These are phyloP conservation scores for Cacajao melanocephalus DNA, from an alignment of 2,797 vertebrate genomes.

Conservation along the genomic window DNA sequence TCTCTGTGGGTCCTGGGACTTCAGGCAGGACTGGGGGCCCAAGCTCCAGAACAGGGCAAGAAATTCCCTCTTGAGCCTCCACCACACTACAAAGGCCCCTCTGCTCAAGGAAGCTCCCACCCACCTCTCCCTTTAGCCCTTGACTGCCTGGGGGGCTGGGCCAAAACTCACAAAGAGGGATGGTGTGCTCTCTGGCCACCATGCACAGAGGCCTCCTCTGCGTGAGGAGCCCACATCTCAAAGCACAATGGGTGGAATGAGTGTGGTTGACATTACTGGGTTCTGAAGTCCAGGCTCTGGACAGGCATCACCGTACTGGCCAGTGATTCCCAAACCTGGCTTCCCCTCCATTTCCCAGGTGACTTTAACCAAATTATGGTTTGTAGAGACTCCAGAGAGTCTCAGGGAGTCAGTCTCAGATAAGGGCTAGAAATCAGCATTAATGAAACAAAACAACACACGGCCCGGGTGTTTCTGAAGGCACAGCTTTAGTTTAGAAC, in stretches of 20 bases:
- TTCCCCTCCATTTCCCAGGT: background rate
- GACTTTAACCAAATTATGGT: background rate
- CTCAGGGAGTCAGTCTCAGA: background rate
- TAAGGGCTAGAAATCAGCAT: background rate
- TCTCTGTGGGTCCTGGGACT: background rate
- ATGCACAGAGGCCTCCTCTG: background rate
- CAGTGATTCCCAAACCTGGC: background rate
- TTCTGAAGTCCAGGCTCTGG: background rate
- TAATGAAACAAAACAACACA: background rate
- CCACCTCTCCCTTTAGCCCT: background rate
- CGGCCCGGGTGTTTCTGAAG: background rate
- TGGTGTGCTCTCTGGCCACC: background rate
- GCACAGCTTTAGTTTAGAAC: background rate
- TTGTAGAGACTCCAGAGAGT: background rate
- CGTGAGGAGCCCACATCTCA: background rate
- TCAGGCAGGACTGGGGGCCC: background rate
- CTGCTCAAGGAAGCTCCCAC: background rate
- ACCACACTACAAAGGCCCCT: background rate
- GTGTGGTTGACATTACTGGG: background rate
- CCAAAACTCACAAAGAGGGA: background rate
- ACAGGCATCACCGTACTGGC: background rate
- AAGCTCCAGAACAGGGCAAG: background rate
- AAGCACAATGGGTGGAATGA: background rate
- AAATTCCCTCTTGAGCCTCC: background rate
- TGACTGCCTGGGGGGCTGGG: background rate